A percentile compares a stretch with the other conserved stretches of the same genome.
phyloP scores from a whole-genome alignment of 2,797 vertebrate genomes.

The Ctenopoma kingsleyae region DNA sequence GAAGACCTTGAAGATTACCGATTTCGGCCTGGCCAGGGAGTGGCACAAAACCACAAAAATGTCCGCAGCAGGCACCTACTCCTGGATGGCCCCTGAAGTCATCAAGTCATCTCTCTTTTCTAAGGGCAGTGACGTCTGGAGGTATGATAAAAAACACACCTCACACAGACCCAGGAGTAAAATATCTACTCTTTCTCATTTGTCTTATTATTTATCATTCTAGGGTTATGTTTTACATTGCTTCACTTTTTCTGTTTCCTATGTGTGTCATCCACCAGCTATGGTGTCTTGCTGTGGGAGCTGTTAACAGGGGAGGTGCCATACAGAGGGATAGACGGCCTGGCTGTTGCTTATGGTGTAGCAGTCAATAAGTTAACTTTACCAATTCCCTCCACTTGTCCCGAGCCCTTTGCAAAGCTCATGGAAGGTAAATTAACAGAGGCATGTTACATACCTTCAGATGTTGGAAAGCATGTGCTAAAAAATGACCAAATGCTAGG shows the following conservation, averaged over 20 bases:
- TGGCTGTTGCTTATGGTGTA: slow-evolving; percentile 95
- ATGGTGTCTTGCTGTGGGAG: slow-evolving; percentile 96
- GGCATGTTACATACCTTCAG: background rate
- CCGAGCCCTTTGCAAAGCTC: slow-evolving; percentile 94
- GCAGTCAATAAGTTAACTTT: slow-evolving; percentile 96
- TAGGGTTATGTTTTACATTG: background rate
- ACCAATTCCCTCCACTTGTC: slow-evolving; percentile 95
- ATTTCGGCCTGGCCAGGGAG: slow-evolving; percentile 95
- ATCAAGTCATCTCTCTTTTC: slow-evolving; percentile 97
- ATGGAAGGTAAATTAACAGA: slow-evolving; percentile 90
- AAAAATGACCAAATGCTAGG: background rate
- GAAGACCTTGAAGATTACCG: slow-evolving; percentile 97
- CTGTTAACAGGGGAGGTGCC: slow-evolving; percentile 96
- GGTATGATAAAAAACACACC: slow-evolving; percentile 75
- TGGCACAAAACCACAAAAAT: slow-evolving; percentile 98
- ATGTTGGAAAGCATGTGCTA: background rate
- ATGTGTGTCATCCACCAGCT: slow-evolving; percentile 78
- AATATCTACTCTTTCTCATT: background rate
- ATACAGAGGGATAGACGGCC: slow-evolving; percentile 95
- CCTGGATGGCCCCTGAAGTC: slow-evolving; percentile 98
- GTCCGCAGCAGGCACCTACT: slow-evolving; percentile 95
- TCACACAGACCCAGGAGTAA: background rate
- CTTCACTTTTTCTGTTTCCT: background rate
- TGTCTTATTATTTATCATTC: background rate
- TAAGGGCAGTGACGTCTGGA: slow-evolving; percentile 98